These are phyloP conservation scores for Cecidostiba fungosa DNA, from an alignment of 2,888 invertebrate genomes.

Conservation along the genomic window DNA sequence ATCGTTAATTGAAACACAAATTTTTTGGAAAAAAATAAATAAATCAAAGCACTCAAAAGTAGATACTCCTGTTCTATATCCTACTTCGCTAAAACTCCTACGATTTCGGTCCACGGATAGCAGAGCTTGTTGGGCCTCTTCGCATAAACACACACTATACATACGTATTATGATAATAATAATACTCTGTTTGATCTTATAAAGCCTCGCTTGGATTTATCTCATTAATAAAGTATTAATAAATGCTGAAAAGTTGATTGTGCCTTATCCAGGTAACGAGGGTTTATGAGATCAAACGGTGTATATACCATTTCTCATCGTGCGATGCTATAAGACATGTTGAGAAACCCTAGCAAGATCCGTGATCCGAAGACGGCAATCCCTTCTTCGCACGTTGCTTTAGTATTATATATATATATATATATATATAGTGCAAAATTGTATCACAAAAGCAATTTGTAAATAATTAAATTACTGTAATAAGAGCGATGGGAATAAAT, in stretches of 20 bases:
- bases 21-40: not conserved
- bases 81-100: not conserved
- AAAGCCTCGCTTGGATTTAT: not conserved
- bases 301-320: constrained; percentile 1
- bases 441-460: not conserved
- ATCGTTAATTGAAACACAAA: not conserved
- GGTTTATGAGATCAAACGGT: not conserved
- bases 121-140: not conserved
- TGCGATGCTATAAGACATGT: not conserved
- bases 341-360: constrained; percentile 19
- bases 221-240: not conserved
- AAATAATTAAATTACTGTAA: not conserved
- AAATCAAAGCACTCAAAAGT: not conserved
- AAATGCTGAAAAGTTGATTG: not conserved
- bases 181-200: not conserved
- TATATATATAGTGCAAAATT: not conserved
- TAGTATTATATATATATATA: not conserved
- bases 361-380: not conserved
- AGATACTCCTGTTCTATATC: not conserved
- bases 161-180: not conserved
- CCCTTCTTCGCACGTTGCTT: not conserved
- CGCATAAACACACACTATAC: not conserved
- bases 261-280: not conserved
- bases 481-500: not conserved
- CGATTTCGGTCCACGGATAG: not conserved